Evolutionary conservation across 2,888 invertebrate species (phyloP).

Genomic region (Nemotelus nigrinus): DNA sequence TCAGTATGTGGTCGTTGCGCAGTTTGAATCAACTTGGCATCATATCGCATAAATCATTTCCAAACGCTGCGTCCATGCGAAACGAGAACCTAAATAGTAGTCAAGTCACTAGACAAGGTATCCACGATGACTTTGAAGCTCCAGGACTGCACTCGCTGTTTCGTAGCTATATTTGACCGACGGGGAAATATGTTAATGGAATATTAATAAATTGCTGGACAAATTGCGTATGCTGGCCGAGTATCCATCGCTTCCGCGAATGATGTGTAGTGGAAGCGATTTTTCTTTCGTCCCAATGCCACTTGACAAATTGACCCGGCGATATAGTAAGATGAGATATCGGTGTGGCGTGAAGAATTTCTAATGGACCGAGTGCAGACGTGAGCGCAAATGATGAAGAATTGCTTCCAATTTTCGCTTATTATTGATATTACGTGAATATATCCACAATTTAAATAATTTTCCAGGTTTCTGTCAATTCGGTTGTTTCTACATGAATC

Average conservation of each 20-base stretch:
- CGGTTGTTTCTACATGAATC: too few relatives aligned
- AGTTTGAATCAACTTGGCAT: slow-evolving; percentile 49
- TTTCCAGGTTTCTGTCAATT: too few relatives aligned
- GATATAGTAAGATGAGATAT: slow-evolving; percentile 42
- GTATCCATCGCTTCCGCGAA: slow-evolving; percentile 37
- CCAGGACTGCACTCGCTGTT: slow-evolving; percentile 17
- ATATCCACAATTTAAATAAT: too few relatives aligned
- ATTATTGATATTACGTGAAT: too few relatives aligned
- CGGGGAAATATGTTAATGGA: slow-evolving; percentile 57
- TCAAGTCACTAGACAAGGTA: too few relatives aligned
- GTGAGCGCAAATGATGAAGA: slow-evolving; percentile 36
- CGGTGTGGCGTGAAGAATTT: slow-evolving; percentile 31
- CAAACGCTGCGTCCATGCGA: slow-evolving; percentile 43
- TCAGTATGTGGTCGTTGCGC: slow-evolving; percentile 45
- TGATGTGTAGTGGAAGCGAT: slow-evolving; percentile 49
- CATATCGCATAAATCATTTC: slow-evolving; percentile 48
- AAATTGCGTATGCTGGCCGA: slow-evolving; percentile 58
- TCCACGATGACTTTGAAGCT: neutral
- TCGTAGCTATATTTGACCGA: slow-evolving; percentile 19
- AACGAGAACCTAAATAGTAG: too few relatives aligned
- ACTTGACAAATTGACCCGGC: slow-evolving; percentile 45
- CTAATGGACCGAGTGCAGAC: slow-evolving; percentile 2
- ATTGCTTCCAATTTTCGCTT: neutral
- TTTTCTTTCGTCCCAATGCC: slow-evolving; percentile 37
- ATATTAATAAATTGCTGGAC: slow-evolving; percentile 60